Evolutionary conservation across 2,113 vertebrate species (phyloP).

Genomic region (Sinocyclocheilus maitianheensis): DNA sequence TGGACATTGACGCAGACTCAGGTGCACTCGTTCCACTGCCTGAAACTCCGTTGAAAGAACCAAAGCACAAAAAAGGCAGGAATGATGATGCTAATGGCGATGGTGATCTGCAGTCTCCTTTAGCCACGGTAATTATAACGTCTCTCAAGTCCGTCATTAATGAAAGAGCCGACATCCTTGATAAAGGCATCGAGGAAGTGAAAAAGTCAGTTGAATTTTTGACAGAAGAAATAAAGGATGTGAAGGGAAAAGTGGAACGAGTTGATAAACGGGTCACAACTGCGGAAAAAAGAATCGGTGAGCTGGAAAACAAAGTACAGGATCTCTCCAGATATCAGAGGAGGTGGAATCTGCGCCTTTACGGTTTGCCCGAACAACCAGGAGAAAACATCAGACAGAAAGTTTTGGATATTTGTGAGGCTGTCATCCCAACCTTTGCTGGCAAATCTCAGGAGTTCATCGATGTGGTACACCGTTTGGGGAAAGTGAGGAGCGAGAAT

Average conservation of each 20-base stretch:
- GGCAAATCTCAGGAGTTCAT: not conserved
- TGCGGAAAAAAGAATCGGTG: not conserved
- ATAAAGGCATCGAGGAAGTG: not conserved
- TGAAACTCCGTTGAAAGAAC: not conserved
- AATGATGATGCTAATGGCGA: not conserved
- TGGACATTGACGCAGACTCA: not conserved
- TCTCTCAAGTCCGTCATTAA: conserved; percentile 1
- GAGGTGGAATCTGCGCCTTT: not conserved
- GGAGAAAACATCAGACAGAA: conserved; percentile 9
- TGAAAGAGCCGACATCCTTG: not conserved
- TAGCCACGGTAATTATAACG: not conserved
- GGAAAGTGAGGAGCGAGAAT: not conserved
- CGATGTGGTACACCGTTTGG: not conserved
- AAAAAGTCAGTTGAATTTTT: not conserved
- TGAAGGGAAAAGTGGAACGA: not conserved
- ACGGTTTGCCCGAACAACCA: not conserved
- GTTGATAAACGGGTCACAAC: not conserved
- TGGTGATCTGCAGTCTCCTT: not conserved
- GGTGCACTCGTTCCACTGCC: not conserved
- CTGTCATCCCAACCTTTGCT: not conserved
- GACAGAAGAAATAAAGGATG: not conserved
- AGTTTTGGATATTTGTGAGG: not conserved
- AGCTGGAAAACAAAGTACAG: not conserved
- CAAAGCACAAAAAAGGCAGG: not conserved
- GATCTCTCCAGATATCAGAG: conserved; percentile 8